Percentiles rank a stretch among this genome's conserved stretches.
Evolutionary conservation across 2,113 vertebrate genomes (phyloP).

Genomic region (Tragulus kanchil): DNA sequence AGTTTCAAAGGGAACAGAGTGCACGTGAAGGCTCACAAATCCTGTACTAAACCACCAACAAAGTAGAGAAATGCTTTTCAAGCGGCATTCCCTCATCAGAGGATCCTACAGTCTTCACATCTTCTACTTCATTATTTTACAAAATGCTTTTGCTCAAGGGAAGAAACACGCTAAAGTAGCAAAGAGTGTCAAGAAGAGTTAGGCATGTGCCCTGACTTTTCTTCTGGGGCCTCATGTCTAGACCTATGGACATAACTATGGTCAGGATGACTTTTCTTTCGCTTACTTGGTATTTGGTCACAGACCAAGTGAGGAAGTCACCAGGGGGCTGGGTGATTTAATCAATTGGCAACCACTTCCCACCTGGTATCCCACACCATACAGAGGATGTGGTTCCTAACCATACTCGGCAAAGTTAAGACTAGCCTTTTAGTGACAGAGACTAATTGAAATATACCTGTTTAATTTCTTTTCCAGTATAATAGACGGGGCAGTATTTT

Average conservation of each 20-base stretch:
- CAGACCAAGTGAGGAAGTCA: not conserved
- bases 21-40: not conserved
- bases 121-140: not conserved
- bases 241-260: no score
- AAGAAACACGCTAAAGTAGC: not conserved
- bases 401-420: not conserved
- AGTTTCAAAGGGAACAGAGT: constrained; percentile 11
- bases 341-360: not conserved
- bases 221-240: not conserved
- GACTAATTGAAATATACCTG: not conserved
- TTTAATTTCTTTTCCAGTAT: not conserved
- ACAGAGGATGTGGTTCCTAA: not conserved
- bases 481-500: not conserved
- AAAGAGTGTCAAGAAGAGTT: not conserved
- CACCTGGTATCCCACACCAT: not conserved
- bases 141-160: not conserved
- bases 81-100: not conserved
- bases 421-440: not conserved
- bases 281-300: not conserved
- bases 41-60: not conserved
- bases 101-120: not conserved
- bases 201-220: not conserved
- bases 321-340: not conserved
- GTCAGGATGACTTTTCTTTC: not conserved
- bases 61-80: not conserved